These are phyloP conservation scores for Euzetes globulus DNA, from an alignment of 2,888 invertebrate species.

Conservation along the genomic window DNA sequence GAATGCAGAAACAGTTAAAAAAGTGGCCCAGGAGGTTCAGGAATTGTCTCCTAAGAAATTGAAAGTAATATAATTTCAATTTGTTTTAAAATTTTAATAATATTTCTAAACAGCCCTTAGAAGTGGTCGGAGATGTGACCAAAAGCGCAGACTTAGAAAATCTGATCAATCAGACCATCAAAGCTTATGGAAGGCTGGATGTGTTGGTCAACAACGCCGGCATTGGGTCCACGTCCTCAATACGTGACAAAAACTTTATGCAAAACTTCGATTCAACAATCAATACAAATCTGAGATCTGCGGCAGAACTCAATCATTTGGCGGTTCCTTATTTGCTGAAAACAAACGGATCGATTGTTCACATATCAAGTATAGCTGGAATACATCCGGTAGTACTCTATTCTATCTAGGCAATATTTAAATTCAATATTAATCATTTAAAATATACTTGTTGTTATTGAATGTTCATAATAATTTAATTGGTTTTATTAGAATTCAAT, in stretches of 20 bases:
- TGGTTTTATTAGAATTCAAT: too few species aligned
- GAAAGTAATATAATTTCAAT: not conserved
- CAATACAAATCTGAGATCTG: too few species aligned
- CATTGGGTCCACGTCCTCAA: not conserved
- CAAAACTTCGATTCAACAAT: not conserved
- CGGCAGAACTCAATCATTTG: not conserved
- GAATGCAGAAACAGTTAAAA: not conserved
- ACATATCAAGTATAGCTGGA: too few species aligned
- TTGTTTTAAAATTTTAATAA: not conserved
- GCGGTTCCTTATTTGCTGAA: too few species aligned
- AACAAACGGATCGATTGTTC: too few species aligned
- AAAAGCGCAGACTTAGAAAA: constrained; percentile 19
- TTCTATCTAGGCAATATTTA: too few species aligned
- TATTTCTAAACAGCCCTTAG: constrained; percentile 2
- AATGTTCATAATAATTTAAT: too few species aligned
- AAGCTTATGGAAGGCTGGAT: constrained; percentile 25
- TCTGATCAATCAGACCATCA: constrained; percentile 21
- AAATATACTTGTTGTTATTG: too few species aligned
- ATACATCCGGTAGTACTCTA: too few species aligned
- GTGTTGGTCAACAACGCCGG: constrained; percentile 36
- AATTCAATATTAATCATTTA: too few species aligned
- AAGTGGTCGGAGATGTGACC: constrained; percentile 31
- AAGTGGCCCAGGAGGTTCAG: constrained; percentile 3
- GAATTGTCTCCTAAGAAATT: constrained; percentile 26
- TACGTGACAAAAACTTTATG: constrained; percentile 21